Conservation (phyloP, 2,888 invertebrate genomes). For the Cantharis nigra region DNA sequence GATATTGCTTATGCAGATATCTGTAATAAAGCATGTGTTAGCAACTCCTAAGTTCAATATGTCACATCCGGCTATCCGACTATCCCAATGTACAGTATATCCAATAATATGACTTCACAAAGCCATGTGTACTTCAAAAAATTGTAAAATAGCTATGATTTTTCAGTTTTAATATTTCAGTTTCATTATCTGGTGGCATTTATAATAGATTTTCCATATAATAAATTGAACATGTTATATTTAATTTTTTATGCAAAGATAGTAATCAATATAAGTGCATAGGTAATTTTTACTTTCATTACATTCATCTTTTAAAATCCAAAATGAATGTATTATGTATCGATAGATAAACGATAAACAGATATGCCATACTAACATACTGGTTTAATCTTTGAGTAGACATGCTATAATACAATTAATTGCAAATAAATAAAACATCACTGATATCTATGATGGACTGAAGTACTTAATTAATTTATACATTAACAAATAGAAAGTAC, state of each 20-base stretch:
- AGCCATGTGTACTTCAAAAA: constrained; percentile 12
- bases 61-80: constrained; percentile 30
- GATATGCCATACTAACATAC: background rate
- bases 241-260: no score
- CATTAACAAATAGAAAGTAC: background rate
- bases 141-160: constrained; percentile 16
- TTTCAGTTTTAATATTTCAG: constrained; percentile 8
- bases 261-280: background rate
- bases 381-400: background rate
- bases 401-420: background rate
- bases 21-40: constrained; percentile 38
- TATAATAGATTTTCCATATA: background rate
- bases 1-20: constrained; percentile 39
- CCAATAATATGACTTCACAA: constrained; percentile 25
- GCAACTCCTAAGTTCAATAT: constrained; percentile 38
- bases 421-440: background rate
- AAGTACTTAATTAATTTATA: background rate
- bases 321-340: background rate
- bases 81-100: constrained; percentile 7
- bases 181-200: background rate
- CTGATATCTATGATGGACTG: background rate
- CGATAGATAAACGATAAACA: background rate
- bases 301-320: background rate
- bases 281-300: background rate
- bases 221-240: background rate